A percentile compares a stretch with the other conserved stretches of the same genome.
These are phyloP conservation scores for Ctenoplectra terminalis DNA, from an alignment of 1,140 invertebrate species.

Conservation along the genomic window DNA sequence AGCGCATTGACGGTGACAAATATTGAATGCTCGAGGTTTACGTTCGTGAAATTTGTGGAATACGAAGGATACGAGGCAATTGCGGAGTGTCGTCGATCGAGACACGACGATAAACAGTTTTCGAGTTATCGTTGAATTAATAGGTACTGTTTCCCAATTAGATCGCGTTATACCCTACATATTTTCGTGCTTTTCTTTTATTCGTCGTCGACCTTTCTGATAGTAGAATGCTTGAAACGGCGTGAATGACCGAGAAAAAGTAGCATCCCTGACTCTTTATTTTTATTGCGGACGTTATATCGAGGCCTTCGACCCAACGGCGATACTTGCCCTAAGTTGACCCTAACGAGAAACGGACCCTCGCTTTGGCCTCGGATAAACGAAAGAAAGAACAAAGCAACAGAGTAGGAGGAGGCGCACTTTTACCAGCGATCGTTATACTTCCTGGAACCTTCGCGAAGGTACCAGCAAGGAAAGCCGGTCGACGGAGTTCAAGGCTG, in stretches of 20 bases:
- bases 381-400: conserved; percentile 51
- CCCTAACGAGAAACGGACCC: conserved; percentile 53
- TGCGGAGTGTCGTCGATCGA: neutral
- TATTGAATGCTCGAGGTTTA: neutral
- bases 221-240: neutral
- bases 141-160: neutral
- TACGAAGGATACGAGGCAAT: neutral
- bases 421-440: conserved; percentile 67
- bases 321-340: conserved; percentile 48
- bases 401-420: conserved; percentile 6
- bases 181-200: neutral
- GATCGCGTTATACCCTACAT: neutral
- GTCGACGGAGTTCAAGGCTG: conserved; percentile 70
- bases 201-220: neutral
- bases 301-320: neutral
- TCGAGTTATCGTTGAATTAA: neutral
- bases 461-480: conserved; percentile 68
- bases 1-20: conserved; percentile 25
- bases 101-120: conserved; percentile 1
- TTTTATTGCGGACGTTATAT: neutral
- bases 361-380: conserved; percentile 43
- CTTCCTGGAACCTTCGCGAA: conserved; percentile 68
- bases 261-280: neutral
- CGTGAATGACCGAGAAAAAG: neutral
- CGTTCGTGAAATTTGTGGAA: neutral